Conservation (phyloP, 2,113 vertebrate species). For the Alethe diademata region DNA sequence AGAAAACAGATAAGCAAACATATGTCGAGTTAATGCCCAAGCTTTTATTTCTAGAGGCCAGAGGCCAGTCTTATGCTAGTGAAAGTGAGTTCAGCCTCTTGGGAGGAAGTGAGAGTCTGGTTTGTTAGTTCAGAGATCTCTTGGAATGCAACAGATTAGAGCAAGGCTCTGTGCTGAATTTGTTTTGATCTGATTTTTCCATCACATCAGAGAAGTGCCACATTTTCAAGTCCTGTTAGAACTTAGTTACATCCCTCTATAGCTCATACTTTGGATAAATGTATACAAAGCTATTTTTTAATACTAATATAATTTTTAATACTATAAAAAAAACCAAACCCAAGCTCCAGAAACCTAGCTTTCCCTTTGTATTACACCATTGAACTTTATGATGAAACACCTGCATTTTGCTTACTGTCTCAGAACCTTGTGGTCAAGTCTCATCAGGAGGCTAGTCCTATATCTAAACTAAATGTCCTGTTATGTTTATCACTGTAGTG, state of each 20-base stretch:
- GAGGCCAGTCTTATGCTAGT: background rate
- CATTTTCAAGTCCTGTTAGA: background rate
- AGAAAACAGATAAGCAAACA: background rate
- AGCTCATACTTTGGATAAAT: background rate
- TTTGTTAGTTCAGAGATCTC: conserved; percentile 31
- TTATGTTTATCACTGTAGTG: background rate
- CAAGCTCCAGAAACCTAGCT: background rate
- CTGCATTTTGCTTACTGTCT: background rate
- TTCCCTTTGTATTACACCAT: background rate
- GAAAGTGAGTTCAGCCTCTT: background rate
- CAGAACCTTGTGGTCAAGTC: background rate
- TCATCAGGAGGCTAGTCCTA: background rate
- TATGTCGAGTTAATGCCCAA: background rate
- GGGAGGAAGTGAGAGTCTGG: conserved; percentile 19
- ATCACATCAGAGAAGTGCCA: background rate
- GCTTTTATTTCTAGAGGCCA: background rate
- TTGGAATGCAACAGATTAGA: background rate
- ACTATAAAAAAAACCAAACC: background rate
- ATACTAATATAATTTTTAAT: background rate
- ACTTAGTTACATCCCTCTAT: background rate
- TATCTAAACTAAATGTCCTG: background rate
- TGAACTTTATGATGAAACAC: background rate
- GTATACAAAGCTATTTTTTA: background rate
- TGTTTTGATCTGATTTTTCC: background rate
- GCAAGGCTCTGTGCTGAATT: background rate